Percentiles rank a stretch among this genome's conserved stretches.
These are phyloP conservation scores for Oedothorax gibbosus DNA, from an alignment of 1,140 invertebrate species.

Conservation along the genomic window DNA sequence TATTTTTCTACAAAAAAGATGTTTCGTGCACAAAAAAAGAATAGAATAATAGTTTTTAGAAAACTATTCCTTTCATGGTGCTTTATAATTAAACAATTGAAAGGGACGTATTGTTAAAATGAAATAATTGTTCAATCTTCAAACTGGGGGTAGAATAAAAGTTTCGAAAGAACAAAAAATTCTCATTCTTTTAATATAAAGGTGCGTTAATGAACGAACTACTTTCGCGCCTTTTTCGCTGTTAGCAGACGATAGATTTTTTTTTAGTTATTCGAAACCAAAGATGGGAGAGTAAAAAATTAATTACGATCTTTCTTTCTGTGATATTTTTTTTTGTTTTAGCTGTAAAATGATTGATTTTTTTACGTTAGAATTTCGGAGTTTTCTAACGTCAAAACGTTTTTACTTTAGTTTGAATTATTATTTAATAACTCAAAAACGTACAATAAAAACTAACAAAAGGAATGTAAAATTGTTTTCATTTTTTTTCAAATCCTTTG, in stretches of 20 bases:
- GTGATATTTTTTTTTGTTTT: not conserved
- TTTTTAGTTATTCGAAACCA: not conserved
- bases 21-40: no score
- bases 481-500: no score
- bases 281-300: not conserved
- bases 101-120: slow-evolving; percentile 27
- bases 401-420: not conserved
- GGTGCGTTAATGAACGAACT: not conserved
- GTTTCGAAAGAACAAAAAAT: not conserved
- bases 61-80: slow-evolving; percentile 22
- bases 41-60: no score
- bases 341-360: no score
- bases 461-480: no score
- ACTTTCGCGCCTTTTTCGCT: not conserved
- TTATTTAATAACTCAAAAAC: not conserved
- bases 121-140: slow-evolving; percentile 27
- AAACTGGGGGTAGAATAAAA: not conserved
- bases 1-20: no score
- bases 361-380: not conserved
- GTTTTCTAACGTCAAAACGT: no score
- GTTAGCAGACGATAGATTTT: not conserved
- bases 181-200: not conserved
- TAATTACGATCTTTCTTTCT: not conserved
- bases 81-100: slow-evolving; percentile 39
- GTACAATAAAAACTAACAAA: no score